phyloP scores from a whole-genome alignment of 2,113 vertebrate genomes.

The Isurus oxyrinchus region DNA sequence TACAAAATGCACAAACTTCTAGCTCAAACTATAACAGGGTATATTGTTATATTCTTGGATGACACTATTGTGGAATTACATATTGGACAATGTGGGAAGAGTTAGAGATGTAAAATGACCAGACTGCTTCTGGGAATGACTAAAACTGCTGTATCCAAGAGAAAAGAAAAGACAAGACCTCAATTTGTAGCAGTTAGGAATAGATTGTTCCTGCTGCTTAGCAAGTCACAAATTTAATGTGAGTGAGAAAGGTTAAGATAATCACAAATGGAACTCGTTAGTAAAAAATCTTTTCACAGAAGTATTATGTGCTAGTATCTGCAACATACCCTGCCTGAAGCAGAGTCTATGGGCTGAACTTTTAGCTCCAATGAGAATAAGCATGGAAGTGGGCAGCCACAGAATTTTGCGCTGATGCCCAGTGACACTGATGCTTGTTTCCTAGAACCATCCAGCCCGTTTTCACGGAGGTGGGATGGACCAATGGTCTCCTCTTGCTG shows the following conservation, averaged over 20 bases:
- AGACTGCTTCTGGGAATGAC: neutral
- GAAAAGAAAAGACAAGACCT: neutral
- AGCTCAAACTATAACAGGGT: neutral
- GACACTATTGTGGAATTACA: neutral
- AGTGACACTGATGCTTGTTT: too few relatives aligned
- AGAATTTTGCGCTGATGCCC: too few relatives aligned
- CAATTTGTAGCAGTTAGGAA: neutral
- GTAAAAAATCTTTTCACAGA: neutral
- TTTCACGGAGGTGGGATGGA: too few relatives aligned
- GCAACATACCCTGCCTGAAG: neutral
- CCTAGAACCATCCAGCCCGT: too few relatives aligned
- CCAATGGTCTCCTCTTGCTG: too few relatives aligned
- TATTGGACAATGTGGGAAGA: neutral
- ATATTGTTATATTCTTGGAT: neutral
- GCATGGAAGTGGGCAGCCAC: too few relatives aligned
- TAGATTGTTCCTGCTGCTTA: neutral
- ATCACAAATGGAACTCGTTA: neutral
- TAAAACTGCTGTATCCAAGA: neutral
- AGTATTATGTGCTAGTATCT: neutral
- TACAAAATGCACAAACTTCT: neutral
- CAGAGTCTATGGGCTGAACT: too few relatives aligned
- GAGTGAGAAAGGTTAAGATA: neutral
- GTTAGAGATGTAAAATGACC: neutral
- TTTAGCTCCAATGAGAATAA: too few relatives aligned
- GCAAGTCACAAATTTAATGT: neutral